Conservation (phyloP, 2,888 invertebrate species). For the Ennomos quercinarius region DNA sequence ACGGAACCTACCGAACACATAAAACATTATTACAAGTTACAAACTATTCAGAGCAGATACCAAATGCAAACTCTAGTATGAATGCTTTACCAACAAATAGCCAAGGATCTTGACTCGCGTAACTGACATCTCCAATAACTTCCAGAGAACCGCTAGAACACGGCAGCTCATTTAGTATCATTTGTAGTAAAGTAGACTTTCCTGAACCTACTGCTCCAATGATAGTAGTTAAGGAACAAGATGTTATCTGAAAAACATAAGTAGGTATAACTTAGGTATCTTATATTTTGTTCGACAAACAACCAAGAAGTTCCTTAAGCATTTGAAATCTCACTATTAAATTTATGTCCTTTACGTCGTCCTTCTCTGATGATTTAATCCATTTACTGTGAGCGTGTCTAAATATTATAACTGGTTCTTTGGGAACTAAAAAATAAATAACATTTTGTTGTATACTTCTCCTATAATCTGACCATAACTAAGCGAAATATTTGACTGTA, state of each 20-base stretch:
- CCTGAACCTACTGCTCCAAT: constrained; percentile 87
- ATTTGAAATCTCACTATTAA: constrained; percentile 60
- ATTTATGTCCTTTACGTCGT: constrained; percentile 76
- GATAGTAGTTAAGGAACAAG: constrained; percentile 85
- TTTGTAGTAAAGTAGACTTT: constrained; percentile 86
- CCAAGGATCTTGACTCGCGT: constrained; percentile 95
- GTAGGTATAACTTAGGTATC: no score
- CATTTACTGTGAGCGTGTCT: constrained; percentile 80
- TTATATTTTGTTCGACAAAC: no score
- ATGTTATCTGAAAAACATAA: constrained; percentile 50
- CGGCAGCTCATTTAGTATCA: constrained; percentile 91
- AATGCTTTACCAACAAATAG: constrained; percentile 85
- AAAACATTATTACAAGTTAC: no score
- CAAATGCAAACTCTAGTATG: not conserved
- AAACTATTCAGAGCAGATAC: not conserved
- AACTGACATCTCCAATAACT: constrained; percentile 88
- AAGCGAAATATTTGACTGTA: no score
- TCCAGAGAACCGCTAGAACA: constrained; percentile 85
- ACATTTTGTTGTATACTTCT: not conserved
- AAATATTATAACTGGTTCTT: constrained; percentile 63
- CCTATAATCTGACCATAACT: no score
- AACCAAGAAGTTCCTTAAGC: no score
- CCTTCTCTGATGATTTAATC: constrained; percentile 69
- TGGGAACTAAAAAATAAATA: constrained; percentile 32
- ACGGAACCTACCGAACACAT: constrained; percentile 85